Base-by-base conservation (phyloP, 2,797 vertebrate genomes). In the Chiloscyllium punctatum region DNA sequence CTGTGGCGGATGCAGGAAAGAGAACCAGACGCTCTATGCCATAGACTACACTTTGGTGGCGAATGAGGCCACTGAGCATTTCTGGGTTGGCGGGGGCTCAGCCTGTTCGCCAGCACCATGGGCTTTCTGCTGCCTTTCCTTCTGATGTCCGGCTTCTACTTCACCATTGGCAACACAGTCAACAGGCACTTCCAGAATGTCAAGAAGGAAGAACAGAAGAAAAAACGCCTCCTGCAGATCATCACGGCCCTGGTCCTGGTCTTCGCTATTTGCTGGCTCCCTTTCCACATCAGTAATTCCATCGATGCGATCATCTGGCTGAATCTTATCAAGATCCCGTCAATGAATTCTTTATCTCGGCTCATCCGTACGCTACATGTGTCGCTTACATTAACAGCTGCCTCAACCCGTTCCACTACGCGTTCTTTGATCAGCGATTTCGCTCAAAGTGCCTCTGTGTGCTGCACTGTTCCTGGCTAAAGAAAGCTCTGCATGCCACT, bases 321-420 rank as follows among this genome's bases (percentile, higher is more conserved):
- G 96, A 98, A 98, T 95, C 96, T 98, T 82, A 97, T 98, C 0
- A 97, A 97, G 0, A 98, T 96, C 88, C 96, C 6, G 96, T 98
- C 96, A 97, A 98, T 95, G 97, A 97, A 68, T 98, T 98, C 87
- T 97, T 98, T 96, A 97, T 98, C 95, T 97, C 98, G 96, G 98
- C 98, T 37, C 98, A 99, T 96, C 98, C 98, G 3, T 98, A 98
- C 3, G 98, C 98, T 91, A 98, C 98, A 96, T 98, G 98, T 97
- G 97, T 99, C 97, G 98, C 98, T 96, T 99, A 99, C 96, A 84
- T 98, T 97, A 99, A 99, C 98, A 98, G 98, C 97, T 99, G 98
- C 97, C 97, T 99, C 96, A 99, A 99, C 97, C 99, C 98, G 0
- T 98, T 99, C 96, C 97, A 99, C 94, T 99, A 98, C 23, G 98